Evolutionary conservation across 2,888 invertebrate species (phyloP).

Genomic region (Pterostichus madidus): DNA sequence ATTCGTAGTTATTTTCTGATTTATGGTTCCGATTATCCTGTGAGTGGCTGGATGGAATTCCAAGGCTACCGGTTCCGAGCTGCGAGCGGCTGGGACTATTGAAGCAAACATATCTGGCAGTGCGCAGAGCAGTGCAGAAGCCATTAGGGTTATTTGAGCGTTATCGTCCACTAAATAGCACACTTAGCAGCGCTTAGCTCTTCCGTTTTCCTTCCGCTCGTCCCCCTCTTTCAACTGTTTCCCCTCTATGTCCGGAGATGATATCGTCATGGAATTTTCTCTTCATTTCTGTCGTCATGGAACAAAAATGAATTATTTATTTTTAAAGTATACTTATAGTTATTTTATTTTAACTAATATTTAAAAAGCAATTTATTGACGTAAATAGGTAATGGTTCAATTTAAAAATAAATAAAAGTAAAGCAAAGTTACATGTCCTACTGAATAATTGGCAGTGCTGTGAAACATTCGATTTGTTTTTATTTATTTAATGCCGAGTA

Average conservation of each 20-base stretch:
- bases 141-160: conserved; percentile 24
- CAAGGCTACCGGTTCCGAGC: neutral
- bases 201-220: neutral
- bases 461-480: no score
- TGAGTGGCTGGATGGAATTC: conserved; percentile 22
- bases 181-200: conserved; percentile 40
- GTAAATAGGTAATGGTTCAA: no score
- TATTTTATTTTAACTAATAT: no score
- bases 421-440: no score
- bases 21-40: conserved; percentile 15
- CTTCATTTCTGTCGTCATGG: no score
- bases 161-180: conserved; percentile 43
- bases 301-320: no score
- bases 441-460: no score
- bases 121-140: neutral
- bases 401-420: no score
- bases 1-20: neutral
- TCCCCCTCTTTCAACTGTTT: neutral
- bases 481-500: no score
- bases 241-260: neutral
- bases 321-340: no score
- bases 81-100: neutral
- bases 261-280: no score
- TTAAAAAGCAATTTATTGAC: no score
- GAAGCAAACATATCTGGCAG: conserved; percentile 31